These are phyloP conservation scores for Melanotaenia boesemani DNA, from an alignment of 2,797 vertebrate species.

Conservation along the genomic window DNA sequence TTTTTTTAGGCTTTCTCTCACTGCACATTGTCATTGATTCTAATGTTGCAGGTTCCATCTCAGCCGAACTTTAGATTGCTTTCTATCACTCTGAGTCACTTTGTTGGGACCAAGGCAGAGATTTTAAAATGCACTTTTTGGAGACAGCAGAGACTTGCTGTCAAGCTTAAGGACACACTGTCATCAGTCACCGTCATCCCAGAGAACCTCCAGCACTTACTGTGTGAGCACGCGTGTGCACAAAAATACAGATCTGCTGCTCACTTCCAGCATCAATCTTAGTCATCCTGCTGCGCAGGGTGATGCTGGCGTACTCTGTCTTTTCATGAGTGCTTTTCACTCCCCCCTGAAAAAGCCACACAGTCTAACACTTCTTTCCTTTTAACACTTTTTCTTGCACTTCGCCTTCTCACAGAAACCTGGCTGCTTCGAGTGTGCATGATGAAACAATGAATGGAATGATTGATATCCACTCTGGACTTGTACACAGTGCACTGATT, in stretches of 20 bases:
- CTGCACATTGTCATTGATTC: slow-evolving; percentile 59
- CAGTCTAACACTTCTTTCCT: slow-evolving; percentile 34
- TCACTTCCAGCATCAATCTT: slow-evolving; percentile 64
- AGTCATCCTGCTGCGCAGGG: slow-evolving; percentile 47
- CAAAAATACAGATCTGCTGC: slow-evolving; percentile 27
- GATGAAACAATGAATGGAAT: slow-evolving; percentile 23
- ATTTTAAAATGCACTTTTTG: slow-evolving; percentile 59
- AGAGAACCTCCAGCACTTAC: slow-evolving; percentile 12
- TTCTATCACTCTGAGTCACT: slow-evolving; percentile 54
- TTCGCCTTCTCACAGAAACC: slow-evolving; percentile 25
- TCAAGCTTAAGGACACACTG: slow-evolving; percentile 59
- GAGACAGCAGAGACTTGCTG: slow-evolving; percentile 57
- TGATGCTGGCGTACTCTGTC: slow-evolving; percentile 40
- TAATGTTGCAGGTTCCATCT: slow-evolving; percentile 39
- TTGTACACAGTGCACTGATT: background rate
- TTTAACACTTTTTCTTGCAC: slow-evolving; percentile 40
- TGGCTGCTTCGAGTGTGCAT: slow-evolving; percentile 3
- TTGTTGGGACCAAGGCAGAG: slow-evolving; percentile 39
- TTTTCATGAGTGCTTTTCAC: slow-evolving; percentile 50
- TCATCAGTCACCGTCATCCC: slow-evolving; percentile 66
- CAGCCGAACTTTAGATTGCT: slow-evolving; percentile 67
- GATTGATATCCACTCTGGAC: slow-evolving; percentile 11
- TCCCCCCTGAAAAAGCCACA: slow-evolving; percentile 33
- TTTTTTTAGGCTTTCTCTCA: slow-evolving; percentile 49
- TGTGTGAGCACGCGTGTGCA: slow-evolving; percentile 20